phyloP scores from a whole-genome alignment of 2,113 vertebrate genomes.

The Zosterops hypoxanthus region DNA sequence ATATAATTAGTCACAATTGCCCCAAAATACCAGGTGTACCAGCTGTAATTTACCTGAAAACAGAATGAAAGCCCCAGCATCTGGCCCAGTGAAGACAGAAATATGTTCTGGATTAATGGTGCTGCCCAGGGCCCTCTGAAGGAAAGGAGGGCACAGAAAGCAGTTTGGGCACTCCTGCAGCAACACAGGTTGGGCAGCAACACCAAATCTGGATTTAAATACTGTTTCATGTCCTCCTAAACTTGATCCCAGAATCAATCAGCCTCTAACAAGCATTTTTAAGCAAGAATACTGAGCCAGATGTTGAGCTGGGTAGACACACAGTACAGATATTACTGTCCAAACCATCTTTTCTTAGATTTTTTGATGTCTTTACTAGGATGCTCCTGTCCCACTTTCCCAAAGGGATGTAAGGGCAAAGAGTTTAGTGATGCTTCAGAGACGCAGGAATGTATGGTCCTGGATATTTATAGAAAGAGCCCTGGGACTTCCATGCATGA shows the following conservation, averaged over 20 bases:
- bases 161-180: neutral
- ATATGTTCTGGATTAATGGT: neutral
- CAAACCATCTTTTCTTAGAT: neutral
- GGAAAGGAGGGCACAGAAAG: neutral
- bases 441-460: neutral
- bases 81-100: neutral
- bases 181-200: neutral
- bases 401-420: neutral
- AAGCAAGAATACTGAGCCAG: neutral
- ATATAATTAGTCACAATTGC: neutral
- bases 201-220: neutral
- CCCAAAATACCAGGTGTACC: neutral
- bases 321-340: neutral
- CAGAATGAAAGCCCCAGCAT: neutral
- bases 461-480: slow-evolving; percentile 31
- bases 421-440: neutral
- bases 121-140: neutral
- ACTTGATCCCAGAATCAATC: neutral
- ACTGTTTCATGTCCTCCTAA: neutral
- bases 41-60: neutral
- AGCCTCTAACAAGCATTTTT: neutral
- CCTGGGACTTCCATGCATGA: neutral
- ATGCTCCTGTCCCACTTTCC: neutral
- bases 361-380: neutral
- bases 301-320: neutral